These are phyloP conservation scores for Eupithecia insigniata DNA, from an alignment of 2,888 invertebrate species.

Conservation along the genomic window DNA sequence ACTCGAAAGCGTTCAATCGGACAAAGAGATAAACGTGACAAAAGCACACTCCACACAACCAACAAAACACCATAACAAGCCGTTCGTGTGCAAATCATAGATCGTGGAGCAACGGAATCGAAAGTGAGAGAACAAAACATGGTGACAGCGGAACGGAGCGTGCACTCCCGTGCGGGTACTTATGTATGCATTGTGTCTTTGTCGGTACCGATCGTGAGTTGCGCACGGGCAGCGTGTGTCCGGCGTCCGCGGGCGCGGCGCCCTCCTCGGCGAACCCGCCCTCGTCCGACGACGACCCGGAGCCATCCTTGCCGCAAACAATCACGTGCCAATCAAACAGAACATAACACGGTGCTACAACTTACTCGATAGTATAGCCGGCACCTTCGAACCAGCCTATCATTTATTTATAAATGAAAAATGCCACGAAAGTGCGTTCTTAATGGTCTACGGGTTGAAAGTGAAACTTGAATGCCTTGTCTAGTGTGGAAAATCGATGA, in stretches of 20 bases:
- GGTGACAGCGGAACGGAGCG: slow-evolving; percentile 41
- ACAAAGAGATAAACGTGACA: slow-evolving; percentile 56
- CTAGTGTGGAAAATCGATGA: slow-evolving; percentile 75
- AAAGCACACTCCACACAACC: slow-evolving; percentile 62
- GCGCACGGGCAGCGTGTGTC: slow-evolving; percentile 83
- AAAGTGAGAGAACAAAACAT: slow-evolving; percentile 59
- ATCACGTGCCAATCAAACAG: slow-evolving; percentile 68
- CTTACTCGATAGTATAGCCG: slow-evolving; percentile 57
- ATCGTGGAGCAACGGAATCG: slow-evolving; percentile 73
- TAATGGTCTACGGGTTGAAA: slow-evolving; percentile 67
- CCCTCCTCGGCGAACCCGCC: slow-evolving; percentile 78
- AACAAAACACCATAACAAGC: slow-evolving; percentile 72
- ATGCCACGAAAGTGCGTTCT: slow-evolving; percentile 57
- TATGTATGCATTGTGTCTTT: slow-evolving; percentile 54
- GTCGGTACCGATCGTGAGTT: slow-evolving; percentile 80
- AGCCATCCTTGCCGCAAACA: slow-evolving; percentile 78
- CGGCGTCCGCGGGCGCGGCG: slow-evolving; percentile 70
- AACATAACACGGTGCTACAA: slow-evolving; percentile 58
- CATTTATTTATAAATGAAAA: slow-evolving; percentile 46
- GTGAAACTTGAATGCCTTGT: slow-evolving; percentile 69
- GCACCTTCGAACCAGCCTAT: slow-evolving; percentile 49
- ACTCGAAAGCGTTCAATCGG: slow-evolving; percentile 44
- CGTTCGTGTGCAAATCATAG: slow-evolving; percentile 77
- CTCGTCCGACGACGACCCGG: slow-evolving; percentile 82
- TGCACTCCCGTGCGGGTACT: slow-evolving; percentile 52